These are phyloP conservation scores for Formica exsecta DNA, from an alignment of 1,140 invertebrate genomes.

Conservation along the genomic window DNA sequence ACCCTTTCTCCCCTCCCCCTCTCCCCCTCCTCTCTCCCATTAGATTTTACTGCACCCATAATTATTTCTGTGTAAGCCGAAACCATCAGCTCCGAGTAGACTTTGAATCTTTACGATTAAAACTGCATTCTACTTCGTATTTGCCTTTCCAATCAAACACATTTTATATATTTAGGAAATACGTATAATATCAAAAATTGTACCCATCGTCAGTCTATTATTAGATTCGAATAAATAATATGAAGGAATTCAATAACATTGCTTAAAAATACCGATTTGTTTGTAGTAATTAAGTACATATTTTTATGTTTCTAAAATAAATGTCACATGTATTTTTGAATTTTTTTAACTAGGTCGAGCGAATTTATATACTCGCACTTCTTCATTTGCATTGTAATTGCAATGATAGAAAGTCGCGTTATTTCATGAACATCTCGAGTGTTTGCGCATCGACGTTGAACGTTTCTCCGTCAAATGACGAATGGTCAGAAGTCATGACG, in stretches of 20 bases:
- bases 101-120: slow-evolving; percentile 33
- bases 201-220: neutral
- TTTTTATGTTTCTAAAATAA: neutral
- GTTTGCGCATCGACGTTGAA: slow-evolving; percentile 66
- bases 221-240: neutral
- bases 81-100: slow-evolving; percentile 3
- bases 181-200: neutral
- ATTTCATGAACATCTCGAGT: slow-evolving; percentile 47
- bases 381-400: slow-evolving; percentile 24
- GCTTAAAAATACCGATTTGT: neutral
- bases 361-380: slow-evolving; percentile 3
- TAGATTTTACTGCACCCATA: slow-evolving; percentile 63
- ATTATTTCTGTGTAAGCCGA: slow-evolving; percentile 60
- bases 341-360: neutral
- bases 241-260: neutral
- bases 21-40: neutral
- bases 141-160: neutral
- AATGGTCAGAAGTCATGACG: slow-evolving; percentile 77
- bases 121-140: neutral
- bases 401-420: slow-evolving; percentile 60
- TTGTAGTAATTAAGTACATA: neutral
- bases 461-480: slow-evolving; percentile 70
- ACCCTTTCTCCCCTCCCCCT: slow-evolving; percentile 36
- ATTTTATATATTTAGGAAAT: neutral
- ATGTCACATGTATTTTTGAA: neutral